A percentile compares a stretch with the other conserved stretches of the same genome.
phyloP scores from a whole-genome alignment of 64 coral and sea anemone genomes.

The Montipora efflorescens region DNA sequence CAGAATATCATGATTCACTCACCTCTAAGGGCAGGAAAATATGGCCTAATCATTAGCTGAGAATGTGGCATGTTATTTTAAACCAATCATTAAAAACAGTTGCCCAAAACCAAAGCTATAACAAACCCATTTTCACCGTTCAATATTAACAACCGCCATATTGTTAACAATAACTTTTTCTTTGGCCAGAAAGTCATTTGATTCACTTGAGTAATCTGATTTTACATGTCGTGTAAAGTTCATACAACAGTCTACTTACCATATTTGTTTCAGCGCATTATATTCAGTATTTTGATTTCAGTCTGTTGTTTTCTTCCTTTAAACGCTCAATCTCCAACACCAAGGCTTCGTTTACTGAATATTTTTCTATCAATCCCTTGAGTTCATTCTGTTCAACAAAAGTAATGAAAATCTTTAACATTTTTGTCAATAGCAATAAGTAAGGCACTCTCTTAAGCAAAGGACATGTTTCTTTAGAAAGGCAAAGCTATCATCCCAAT shows the following conservation, averaged over 20 bases:
- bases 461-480: no score
- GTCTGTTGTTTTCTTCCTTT: slow-evolving; percentile 83
- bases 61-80: no score
- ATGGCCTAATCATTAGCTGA: no score
- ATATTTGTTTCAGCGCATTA: not conserved
- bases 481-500: no score
- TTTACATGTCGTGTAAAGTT: not conserved
- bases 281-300: slow-evolving; percentile 91
- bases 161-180: no score
- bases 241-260: not conserved
- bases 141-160: no score
- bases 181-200: not conserved
- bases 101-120: no score
- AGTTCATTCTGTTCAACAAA: slow-evolving; percentile 85
- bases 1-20: no score
- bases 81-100: no score
- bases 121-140: no score
- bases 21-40: no score
- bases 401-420: not conserved
- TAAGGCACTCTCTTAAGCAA: not conserved
- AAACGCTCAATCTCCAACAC: slow-evolving; percentile 92
- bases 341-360: slow-evolving; percentile 92
- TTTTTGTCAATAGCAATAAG: not conserved
- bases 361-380: slow-evolving; percentile 86
- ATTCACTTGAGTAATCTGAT: not conserved